Percentiles rank a stretch among this genome's conserved stretches.
Conservation (phyloP, 2,113 vertebrate species). For the Alligator sinensis region DNA sequence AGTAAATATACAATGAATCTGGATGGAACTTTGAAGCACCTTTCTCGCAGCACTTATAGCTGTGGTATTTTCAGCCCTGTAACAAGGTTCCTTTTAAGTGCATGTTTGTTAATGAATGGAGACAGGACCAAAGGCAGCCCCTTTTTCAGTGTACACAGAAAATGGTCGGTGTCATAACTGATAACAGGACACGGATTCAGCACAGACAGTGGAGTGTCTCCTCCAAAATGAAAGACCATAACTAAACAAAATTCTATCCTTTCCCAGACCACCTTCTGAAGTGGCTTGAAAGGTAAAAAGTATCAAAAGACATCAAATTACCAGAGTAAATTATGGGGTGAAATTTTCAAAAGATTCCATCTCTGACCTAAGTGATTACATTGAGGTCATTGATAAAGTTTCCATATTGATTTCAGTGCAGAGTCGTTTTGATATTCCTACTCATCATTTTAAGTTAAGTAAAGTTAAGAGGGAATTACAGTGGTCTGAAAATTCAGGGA, state of each 20-base stretch:
- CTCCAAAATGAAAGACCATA: neutral
- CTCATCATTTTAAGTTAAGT: neutral
- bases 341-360: no score
- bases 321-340: no score
- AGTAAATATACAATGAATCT: neutral
- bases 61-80: neutral
- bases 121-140: no score
- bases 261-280: neutral
- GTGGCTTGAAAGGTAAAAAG: neutral
- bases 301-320: no score
- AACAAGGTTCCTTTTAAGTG: no score
- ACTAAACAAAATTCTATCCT: neutral
- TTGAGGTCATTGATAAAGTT: neutral
- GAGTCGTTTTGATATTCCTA: neutral
- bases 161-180: neutral
- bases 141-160: neutral
- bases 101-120: no score
- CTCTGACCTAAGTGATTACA: no score
- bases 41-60: neutral
- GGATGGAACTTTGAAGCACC: neutral
- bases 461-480: neutral
- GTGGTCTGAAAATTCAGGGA: neutral
- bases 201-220: neutral
- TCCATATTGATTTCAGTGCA: neutral
- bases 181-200: constrained; percentile 13